Percentiles rank a stretch among this genome's conserved stretches.
phyloP scores from a whole-genome alignment of 2,797 vertebrate genomes.

The Choloepus didactylus region DNA sequence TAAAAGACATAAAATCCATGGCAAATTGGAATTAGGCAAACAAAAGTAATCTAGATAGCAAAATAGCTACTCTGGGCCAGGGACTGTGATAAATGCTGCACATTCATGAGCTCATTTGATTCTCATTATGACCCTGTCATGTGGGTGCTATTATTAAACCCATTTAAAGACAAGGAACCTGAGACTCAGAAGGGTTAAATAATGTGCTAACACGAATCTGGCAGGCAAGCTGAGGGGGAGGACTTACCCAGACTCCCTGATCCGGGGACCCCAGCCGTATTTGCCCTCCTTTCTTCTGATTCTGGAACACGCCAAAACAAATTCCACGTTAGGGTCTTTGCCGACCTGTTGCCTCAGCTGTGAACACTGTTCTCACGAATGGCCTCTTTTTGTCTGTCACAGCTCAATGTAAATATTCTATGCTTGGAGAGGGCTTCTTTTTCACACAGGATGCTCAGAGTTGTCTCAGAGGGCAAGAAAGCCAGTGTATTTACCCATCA shows the following conservation, averaged over 20 bases:
- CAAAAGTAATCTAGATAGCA: constrained; percentile 43
- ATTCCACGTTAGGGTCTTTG: not conserved
- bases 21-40: constrained; percentile 46
- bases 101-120: constrained; percentile 1
- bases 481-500: not conserved
- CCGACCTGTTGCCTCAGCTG: not conserved
- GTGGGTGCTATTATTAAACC: not conserved
- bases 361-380: not conserved
- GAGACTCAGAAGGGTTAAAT: not conserved
- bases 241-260: not conserved
- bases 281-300: not conserved
- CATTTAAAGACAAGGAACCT: not conserved
- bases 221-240: not conserved
- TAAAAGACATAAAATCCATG: constrained; percentile 45
- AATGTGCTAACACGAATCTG: constrained; percentile 4
- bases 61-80: constrained; percentile 25
- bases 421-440: not conserved
- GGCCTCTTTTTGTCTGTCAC: not conserved
- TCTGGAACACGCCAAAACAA: constrained; percentile 12
- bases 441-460: not conserved
- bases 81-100: not conserved
- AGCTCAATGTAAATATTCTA: not conserved
- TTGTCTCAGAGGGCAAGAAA: not conserved
- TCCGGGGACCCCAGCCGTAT: not conserved
- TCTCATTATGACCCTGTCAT: not conserved